Percentiles rank a stretch among this genome's conserved stretches.
Evolutionary conservation across 30 jellyfish, hydroid and myxozoan species (phyloP).

Genomic region (Turritopsis dohrnii): DNA sequence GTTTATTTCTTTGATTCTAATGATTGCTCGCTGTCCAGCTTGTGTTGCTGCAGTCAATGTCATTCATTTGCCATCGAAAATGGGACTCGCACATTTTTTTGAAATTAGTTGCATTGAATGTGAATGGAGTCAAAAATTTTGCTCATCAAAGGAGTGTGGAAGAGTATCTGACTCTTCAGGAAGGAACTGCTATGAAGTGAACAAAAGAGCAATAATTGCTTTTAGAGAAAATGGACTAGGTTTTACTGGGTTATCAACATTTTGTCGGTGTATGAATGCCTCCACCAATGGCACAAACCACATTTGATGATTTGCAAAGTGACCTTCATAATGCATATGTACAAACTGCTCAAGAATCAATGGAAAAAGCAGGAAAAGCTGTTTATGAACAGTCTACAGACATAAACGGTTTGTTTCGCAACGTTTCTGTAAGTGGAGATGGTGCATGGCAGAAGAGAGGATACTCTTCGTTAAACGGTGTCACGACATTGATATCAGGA

Average conservation of each 20-base stretch:
- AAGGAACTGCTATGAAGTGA: neutral
- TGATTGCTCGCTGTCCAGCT: neutral
- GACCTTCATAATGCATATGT: slow-evolving; percentile 2
- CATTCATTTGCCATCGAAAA: neutral
- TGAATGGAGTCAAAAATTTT: neutral
- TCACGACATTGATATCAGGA: neutral
- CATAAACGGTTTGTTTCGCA: neutral
- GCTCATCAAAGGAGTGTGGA: neutral
- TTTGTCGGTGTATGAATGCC: slow-evolving; percentile 21
- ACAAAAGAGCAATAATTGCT: neutral
- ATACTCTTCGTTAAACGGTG: neutral
- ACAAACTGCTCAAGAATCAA: slow-evolving; percentile 13
- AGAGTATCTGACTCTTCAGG: neutral
- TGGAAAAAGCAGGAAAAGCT: slow-evolving; percentile 1
- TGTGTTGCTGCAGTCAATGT: neutral
- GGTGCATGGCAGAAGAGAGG: slow-evolving; percentile 12
- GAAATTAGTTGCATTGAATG: neutral
- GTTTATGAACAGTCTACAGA: neutral
- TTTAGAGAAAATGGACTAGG: neutral
- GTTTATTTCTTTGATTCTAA: neutral
- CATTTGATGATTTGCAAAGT: slow-evolving; percentile 5
- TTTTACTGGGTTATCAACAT: neutral
- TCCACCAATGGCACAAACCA: slow-evolving; percentile 3
- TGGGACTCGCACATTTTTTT: neutral
- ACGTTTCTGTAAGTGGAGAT: neutral